These are phyloP conservation scores for Melanerpes aurifrons DNA, from an alignment of 2,113 vertebrate species.

Conservation along the genomic window DNA sequence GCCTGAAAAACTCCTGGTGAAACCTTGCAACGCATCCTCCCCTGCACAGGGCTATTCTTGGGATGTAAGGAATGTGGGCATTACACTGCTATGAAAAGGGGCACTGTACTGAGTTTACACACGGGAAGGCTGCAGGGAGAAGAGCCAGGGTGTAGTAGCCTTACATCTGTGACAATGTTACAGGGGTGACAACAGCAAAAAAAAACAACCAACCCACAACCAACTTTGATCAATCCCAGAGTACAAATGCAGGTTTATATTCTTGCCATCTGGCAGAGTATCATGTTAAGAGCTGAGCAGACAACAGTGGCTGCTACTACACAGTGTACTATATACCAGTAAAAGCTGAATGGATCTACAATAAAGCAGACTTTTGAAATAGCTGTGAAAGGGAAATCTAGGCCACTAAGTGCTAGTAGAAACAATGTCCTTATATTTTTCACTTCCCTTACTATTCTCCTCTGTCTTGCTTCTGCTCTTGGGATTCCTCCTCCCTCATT, in stretches of 20 bases:
- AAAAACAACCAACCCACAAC: neutral
- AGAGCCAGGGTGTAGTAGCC: neutral
- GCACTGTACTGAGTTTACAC: slow-evolving; percentile 7
- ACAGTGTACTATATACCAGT: slow-evolving; percentile 48
- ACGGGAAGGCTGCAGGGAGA: neutral
- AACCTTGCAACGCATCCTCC: slow-evolving; percentile 27
- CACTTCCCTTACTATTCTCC: slow-evolving; percentile 16
- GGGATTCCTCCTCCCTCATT: slow-evolving; percentile 24
- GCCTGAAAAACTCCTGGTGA: neutral
- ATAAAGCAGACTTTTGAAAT: slow-evolving; percentile 62
- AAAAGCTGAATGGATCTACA: slow-evolving; percentile 66
- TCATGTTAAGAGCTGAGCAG: slow-evolving; percentile 61
- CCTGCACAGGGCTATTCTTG: neutral
- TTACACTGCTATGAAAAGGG: slow-evolving; percentile 13
- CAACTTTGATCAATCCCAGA: slow-evolving; percentile 45
- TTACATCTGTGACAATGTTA: slow-evolving; percentile 51
- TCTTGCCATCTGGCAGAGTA: slow-evolving; percentile 73
- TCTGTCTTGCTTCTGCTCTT: slow-evolving; percentile 29
- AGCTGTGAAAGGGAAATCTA: slow-evolving; percentile 67
- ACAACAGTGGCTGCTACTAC: slow-evolving; percentile 63
- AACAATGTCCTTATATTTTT: slow-evolving; percentile 56
- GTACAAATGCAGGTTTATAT: slow-evolving; percentile 68
- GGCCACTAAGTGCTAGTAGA: slow-evolving; percentile 58
- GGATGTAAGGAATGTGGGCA: slow-evolving; percentile 56
- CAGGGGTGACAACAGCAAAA: slow-evolving; percentile 60